Conservation (phyloP, 2,113 vertebrate species). For the Corythornis madagascariensis region DNA sequence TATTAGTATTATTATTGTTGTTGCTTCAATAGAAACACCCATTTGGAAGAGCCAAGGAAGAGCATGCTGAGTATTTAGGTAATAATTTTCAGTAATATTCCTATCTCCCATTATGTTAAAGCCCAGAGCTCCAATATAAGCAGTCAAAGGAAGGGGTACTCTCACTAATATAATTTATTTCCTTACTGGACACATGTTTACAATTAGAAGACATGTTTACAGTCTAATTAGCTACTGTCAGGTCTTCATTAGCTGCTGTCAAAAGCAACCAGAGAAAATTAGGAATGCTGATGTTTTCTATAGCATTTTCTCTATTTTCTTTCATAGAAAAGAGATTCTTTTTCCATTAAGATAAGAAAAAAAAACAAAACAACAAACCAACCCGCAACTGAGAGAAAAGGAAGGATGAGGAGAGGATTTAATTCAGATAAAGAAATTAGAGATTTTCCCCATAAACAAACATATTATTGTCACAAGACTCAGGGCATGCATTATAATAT, state of each 20-base stretch:
- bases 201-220: not conserved
- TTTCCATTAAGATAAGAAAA: not conserved
- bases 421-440: not conserved
- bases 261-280: not conserved
- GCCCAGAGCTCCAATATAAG: not conserved
- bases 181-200: not conserved
- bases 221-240: not conserved
- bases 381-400: not conserved
- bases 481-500: not conserved
- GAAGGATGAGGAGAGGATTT: not conserved
- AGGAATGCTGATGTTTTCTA: not conserved
- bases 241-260: not conserved
- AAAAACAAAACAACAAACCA: not conserved
- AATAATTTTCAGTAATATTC: not conserved
- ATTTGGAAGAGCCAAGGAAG: not conserved
- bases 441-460: not conserved
- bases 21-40: not conserved
- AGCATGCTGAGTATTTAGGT: not conserved
- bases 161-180: not conserved
- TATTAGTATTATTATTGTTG: not conserved
- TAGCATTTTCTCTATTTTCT: not conserved
- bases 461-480: not conserved
- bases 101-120: not conserved
- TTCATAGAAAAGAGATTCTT: not conserved
- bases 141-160: not conserved